Evolutionary conservation across 2,888 invertebrate genomes (phyloP), one percentile per base, ranked within the genome.

Genomic region (Synergus umbraculus): DNA sequence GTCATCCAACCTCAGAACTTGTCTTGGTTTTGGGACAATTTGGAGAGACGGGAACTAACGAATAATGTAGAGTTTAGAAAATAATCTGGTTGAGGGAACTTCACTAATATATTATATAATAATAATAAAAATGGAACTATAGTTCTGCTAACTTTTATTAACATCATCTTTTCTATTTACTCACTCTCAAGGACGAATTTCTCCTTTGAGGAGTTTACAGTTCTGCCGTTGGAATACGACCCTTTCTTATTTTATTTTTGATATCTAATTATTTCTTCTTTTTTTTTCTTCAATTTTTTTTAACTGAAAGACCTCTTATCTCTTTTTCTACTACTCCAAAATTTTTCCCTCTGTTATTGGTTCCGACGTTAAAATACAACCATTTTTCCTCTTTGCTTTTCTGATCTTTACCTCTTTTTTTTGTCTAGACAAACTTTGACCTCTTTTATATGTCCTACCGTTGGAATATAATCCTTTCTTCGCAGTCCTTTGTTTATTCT

Each of bases 1-100:
- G 77, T 81, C 69, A 29, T 69, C 69, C 69, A 69, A 69, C 29
- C 69, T 37, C 22, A 69, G 69, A 69, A 69, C 69, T 15, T 66
- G 65, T 41, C 41, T 66, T n/a, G 9, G 10, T 60, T 60, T 4
- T 22, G n/a, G n/a, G 54, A 13, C n/a, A n/a, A n/a, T n/a, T 54
- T 54, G n/a, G n/a, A 18, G 60, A 22, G 12, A 60, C 9, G 15
- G 15, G 41, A 66, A 43, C n/a, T 41, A 66, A 66, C 29, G 8
- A 12, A 0, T 29, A 37, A 4, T 44, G 0, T n/a, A 66, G 7
- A 44, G 1, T 18, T 22, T 67, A 5, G 37, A 37, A 37, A 7
- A 37, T 37, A 5, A 37, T 37, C 37, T 37, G 37, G 37, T 37
- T 5, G 37, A 37, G 5, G 37, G 37, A 37, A 66, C 37, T 41